Conservation (phyloP, 2,888 invertebrate species). For the Eutolmus rufibarbis region DNA sequence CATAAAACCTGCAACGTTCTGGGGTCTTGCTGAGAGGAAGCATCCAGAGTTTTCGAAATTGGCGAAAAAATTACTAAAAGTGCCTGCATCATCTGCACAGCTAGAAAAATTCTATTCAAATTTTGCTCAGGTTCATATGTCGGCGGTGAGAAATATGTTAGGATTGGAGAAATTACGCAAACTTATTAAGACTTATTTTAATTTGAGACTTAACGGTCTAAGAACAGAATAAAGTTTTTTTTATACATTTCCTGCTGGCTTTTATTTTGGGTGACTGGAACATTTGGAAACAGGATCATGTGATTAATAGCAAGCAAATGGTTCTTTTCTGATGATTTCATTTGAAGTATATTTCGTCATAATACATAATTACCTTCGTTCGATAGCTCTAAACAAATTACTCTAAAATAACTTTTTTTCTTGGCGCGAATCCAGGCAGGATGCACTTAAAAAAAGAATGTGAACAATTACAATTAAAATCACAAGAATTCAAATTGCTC, state of each 20-base stretch:
- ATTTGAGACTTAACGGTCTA: background rate
- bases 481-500: background rate
- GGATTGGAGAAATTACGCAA: background rate
- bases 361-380: background rate
- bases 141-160: background rate
- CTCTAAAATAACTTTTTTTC: background rate
- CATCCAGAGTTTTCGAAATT: constrained; percentile 39
- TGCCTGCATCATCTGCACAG: constrained; percentile 47
- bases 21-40: constrained; percentile 45
- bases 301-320: background rate
- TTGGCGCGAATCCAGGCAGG: background rate
- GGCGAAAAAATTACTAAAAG: constrained; percentile 44
- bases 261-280: background rate
- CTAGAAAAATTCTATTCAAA: constrained; percentile 44
- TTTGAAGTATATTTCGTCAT: background rate
- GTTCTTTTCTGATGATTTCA: background rate
- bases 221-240: background rate
- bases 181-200: background rate
- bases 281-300: background rate
- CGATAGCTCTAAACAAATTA: background rate
- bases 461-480: background rate
- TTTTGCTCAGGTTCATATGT: constrained; percentile 31
- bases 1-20: constrained; percentile 43
- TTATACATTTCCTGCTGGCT: background rate
- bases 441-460: background rate